phyloP scores from a whole-genome alignment of 2,113 vertebrate genomes.

The Chascanopsetta lugubris region DNA sequence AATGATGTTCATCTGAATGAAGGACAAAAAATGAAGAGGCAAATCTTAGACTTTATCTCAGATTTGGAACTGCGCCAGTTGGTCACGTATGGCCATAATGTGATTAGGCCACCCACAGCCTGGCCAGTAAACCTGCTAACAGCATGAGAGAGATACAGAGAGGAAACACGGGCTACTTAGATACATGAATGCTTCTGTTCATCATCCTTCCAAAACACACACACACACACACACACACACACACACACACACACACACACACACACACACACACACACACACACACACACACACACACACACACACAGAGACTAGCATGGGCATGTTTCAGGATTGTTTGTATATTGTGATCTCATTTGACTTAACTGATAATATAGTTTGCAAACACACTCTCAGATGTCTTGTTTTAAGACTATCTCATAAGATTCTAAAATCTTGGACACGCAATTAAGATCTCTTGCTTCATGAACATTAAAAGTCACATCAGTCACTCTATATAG shows the following conservation, averaged over 20 bases:
- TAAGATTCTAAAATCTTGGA: too few species aligned
- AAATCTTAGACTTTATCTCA: constrained; percentile 59
- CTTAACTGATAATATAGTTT: background rate
- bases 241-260: background rate
- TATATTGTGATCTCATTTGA: constrained; percentile 20
- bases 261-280: background rate
- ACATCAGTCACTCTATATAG: constrained; percentile 6
- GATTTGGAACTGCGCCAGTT: constrained; percentile 57
- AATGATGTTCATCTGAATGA: background rate
- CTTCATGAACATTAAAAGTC: background rate
- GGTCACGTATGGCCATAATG: constrained; percentile 67
- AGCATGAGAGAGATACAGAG: constrained; percentile 33
- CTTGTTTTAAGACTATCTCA: background rate
- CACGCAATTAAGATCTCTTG: background rate
- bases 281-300: background rate
- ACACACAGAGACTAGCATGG: background rate
- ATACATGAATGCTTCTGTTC: constrained; percentile 40
- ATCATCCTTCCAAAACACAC: constrained; percentile 3
- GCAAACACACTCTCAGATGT: background rate
- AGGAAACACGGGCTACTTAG: constrained; percentile 35
- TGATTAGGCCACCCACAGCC: constrained; percentile 73
- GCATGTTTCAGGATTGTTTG: background rate
- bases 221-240: background rate
- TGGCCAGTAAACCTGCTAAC: constrained; percentile 70
- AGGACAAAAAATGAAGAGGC: constrained; percentile 1